These are phyloP conservation scores for Leuciscus waleckii DNA, from an alignment of 2,797 vertebrate species.

Conservation along the genomic window DNA sequence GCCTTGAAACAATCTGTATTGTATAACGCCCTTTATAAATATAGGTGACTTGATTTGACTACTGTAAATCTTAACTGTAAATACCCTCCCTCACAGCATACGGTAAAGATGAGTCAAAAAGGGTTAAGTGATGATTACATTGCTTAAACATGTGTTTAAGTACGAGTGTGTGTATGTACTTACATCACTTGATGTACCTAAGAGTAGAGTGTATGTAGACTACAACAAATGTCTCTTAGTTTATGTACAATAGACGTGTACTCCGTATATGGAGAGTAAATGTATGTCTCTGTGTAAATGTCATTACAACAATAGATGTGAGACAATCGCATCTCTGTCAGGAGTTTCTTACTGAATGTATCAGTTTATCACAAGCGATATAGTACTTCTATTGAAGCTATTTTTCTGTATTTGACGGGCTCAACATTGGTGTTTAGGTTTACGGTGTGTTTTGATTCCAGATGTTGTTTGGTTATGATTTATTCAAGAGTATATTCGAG, in stretches of 20 bases:
- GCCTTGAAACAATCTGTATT: too few relatives aligned
- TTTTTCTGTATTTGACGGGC: not conserved
- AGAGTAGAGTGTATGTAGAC: not conserved
- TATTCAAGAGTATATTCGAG: not conserved
- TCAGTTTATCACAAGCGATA: constrained; percentile 4
- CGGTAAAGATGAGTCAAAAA: constrained; percentile 2
- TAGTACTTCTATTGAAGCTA: not conserved
- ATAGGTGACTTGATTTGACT: too few relatives aligned
- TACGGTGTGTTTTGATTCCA: not conserved
- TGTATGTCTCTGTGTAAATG: not conserved
- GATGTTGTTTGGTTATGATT: not conserved
- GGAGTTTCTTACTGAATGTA: not conserved
- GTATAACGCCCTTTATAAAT: too few relatives aligned
- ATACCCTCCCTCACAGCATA: constrained; percentile 10
- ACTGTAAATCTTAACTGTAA: not conserved
- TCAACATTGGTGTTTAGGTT: not conserved
- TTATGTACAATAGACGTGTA: not conserved
- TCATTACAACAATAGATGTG: constrained; percentile 11
- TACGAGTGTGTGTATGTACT: not conserved
- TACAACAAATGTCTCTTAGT: not conserved
- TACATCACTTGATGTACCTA: too few relatives aligned
- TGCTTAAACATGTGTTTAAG: not conserved
- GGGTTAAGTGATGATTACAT: not conserved
- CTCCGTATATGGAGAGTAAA: not conserved
- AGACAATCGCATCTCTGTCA: constrained; percentile 47